Evolutionary conservation across 1,140 invertebrate genomes (phyloP), one percentile per base, ranked within the genome.

Genomic region (Andrena cerasifolii): DNA sequence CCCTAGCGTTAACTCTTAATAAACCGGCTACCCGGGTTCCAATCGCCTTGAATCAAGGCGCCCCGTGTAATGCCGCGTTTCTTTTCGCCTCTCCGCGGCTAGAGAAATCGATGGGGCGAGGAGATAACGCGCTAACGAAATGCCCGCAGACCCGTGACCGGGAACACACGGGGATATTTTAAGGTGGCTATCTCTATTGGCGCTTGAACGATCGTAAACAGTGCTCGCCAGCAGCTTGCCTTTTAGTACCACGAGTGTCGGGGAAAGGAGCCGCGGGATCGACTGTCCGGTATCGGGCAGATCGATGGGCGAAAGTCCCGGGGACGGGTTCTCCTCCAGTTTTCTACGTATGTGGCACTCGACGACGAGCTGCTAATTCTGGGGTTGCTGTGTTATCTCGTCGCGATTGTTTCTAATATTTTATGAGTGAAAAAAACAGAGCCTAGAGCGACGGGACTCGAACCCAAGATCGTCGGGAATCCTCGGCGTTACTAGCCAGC

Each of bases 251-350:
- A 66, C 49, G 75, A 66, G 73, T 67, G 74, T 43, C 31, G 49
- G 36, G 61, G 74, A 72, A 82, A 83, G 79, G 43, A 68, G 72
- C 56, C 14, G 67, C 31, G 71, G 62, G 79, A 82, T 78, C 74
- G 63, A 26, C 67, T 73, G 61, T 66, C 61, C 36, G 80, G 40
- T 43, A 78, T 83, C 77, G 78, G 81, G 26, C 82, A 78, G 81
- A 83, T 82, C 74, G 81, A 83, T 83, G 79, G 73, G 67, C 73
- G 67, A 83, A 83, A 83, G 81, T 78, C 79, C 76, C 31, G 49
- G 80, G 36, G n/a, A n/a, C n/a, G n/a, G n/a, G n/a, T n/a, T n/a
- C n/a, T n/a, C n/a, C n/a, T n/a, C n/a, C n/a, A n/a, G n/a, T n/a
- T n/a, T n/a, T n/a, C n/a, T n/a, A n/a, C n/a, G n/a, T n/a, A n/a